Evolutionary conservation across 2,113 vertebrate species (phyloP).

Genomic region (Calypte anna): DNA sequence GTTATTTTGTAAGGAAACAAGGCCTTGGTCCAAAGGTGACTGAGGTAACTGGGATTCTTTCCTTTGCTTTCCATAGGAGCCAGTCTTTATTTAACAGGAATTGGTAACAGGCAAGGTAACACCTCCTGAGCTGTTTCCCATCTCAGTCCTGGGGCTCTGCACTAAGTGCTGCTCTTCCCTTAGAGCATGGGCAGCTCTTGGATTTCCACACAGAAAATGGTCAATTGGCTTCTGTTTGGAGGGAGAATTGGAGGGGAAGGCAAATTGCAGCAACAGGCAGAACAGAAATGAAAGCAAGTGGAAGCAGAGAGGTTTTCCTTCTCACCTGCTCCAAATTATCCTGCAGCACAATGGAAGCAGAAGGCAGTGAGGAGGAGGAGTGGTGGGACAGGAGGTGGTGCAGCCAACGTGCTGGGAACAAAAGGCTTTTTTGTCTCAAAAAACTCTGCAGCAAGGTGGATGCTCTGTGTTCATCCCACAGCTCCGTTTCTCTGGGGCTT

Average conservation of each 20-base stretch:
- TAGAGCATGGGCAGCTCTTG: background rate
- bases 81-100: background rate
- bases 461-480: background rate
- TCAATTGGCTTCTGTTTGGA: background rate
- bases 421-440: background rate
- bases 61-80: background rate
- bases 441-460: background rate
- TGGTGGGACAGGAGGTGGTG: background rate
- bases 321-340: slow-evolving; percentile 57
- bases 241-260: background rate
- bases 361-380: background rate
- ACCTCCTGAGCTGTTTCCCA: accelerated
- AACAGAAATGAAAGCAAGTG: background rate
- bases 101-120: background rate
- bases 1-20: background rate
- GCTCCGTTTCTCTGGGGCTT: background rate
- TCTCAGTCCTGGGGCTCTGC: background rate
- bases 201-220: background rate
- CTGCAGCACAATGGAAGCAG: background rate
- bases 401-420: background rate
- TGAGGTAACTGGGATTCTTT: slow-evolving; percentile 14
- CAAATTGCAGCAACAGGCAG: background rate
- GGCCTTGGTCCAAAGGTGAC: background rate
- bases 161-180: background rate
- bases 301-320: background rate